A percentile compares a stretch with the other conserved stretches of the same genome.
Evolutionary conservation across 2,888 invertebrate species (phyloP).

Genomic region (Nemotelus nigrinus): DNA sequence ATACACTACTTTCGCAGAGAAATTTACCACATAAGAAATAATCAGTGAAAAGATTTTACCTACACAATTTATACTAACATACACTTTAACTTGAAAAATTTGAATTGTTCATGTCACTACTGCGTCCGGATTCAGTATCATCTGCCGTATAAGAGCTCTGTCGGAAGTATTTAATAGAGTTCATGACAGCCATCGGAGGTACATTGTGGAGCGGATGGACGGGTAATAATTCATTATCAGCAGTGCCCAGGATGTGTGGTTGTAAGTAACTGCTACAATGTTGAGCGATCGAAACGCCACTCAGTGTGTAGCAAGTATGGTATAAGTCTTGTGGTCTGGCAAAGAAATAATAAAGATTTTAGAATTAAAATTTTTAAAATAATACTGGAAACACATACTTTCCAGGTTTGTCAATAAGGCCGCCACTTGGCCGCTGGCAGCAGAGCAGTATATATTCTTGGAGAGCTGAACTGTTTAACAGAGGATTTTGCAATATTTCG

Average conservation of each 20-base stretch:
- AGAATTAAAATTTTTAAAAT: not conserved
- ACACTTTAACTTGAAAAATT: not conserved
- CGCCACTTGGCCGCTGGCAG: constrained; percentile 88
- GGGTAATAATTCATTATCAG: constrained; percentile 76
- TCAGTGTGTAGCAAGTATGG: constrained; percentile 96
- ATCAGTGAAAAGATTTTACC: too few relatives aligned
- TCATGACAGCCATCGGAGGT: constrained; percentile 72
- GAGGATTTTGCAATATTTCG: constrained; percentile 51
- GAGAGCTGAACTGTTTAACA: constrained; percentile 87
- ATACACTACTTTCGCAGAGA: constrained; percentile 11
- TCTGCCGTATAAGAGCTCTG: not conserved
- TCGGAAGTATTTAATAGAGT: constrained; percentile 50
- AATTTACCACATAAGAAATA: not conserved
- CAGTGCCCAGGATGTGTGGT: constrained; percentile 72
- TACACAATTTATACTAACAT: too few relatives aligned
- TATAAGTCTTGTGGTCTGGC: constrained; percentile 88
- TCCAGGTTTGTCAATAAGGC: constrained; percentile 95
- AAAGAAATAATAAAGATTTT: constrained; percentile 39
- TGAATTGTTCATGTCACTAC: not conserved
- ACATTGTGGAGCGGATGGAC: constrained; percentile 88
- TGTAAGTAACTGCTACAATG: constrained; percentile 68
- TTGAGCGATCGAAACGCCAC: constrained; percentile 94
- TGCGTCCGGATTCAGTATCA: constrained; percentile 10
- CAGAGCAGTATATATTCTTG: constrained; percentile 95
- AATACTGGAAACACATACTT: constrained; percentile 72